Base-by-base conservation (phyloP, 1,140 invertebrate genomes). In the Drosophila repletoides region DNA sequence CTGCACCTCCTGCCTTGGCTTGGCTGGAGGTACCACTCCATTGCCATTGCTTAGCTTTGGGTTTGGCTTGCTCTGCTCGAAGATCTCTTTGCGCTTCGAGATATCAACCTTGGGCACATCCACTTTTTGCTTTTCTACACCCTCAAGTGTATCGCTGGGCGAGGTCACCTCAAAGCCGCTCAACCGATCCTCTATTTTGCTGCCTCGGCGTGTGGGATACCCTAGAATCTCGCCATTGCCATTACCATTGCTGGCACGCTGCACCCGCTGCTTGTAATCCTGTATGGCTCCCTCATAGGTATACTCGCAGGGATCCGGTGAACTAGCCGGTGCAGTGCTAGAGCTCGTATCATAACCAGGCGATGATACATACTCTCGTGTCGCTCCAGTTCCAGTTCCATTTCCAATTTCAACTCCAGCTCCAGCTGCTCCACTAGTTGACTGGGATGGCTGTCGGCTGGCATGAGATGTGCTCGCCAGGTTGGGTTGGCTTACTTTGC, bases 211-310 rank as follows among this genome's bases (percentile, higher is more conserved):
- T 2, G 89, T 72, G 5, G 86, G 77, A 74, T 89, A 88, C 2
- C 66, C 68, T 6, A 88, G 76, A 0, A 59, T 55, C 17, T 88
- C 81, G n/a, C 68, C 76, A 24, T 63, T 65, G 5, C 33, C 31
- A 4, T 72, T 72, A 34, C 65, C 70, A 33, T 72, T 87, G 52
- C 59, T 86, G 52, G 76, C 95, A 81, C 91, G 93, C 36, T 92
- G 92, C 58, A 94, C 95, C 77, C 93, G 93, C 58, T 93, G 95
- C 53, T 96, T 95, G 86, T 97, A 96, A 60, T 94, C 94, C 74
- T 96, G 95, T 64, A 96, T 96, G 58, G 95, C 95, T 66, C 95
- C 94, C 89, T 97, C 96, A 88, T 96, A 97, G 0, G 95, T 96
- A 89, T 96, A 97, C 83, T 96, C 95, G 48, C 89, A 90, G 1